These are phyloP conservation scores for Trichechus manatus DNA, from an alignment of 2,113 vertebrate genomes.

Conservation along the genomic window DNA sequence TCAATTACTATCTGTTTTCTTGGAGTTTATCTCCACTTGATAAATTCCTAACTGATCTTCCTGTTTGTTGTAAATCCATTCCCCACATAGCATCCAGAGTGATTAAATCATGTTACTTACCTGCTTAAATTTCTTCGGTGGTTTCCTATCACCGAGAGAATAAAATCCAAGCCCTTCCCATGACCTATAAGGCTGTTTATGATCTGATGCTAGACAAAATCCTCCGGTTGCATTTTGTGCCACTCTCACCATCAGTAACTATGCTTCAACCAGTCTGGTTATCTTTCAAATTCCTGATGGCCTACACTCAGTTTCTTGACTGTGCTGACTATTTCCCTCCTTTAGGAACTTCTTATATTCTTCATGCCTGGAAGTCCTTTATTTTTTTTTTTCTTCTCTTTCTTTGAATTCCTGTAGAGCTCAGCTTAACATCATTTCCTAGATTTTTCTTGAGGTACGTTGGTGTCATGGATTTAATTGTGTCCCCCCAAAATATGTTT, in stretches of 20 bases:
- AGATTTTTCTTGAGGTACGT: neutral
- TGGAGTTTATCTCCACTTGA: conserved; percentile 47
- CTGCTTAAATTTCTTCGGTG: neutral
- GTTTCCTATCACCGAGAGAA: neutral
- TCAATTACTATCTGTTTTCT: neutral
- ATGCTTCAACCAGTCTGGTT: neutral
- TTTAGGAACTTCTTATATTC: neutral
- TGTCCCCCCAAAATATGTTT: too few species aligned
- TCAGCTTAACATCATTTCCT: neutral
- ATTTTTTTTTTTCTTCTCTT: neutral
- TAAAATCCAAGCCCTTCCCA: neutral
- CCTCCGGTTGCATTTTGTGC: neutral
- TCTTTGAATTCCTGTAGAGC: neutral
- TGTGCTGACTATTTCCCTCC: neutral
- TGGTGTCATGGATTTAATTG: too few species aligned
- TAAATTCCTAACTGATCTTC: conserved; percentile 50
- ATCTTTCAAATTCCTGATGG: neutral
- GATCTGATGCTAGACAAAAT: neutral
- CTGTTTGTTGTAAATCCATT: conserved; percentile 53
- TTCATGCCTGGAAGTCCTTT: neutral
- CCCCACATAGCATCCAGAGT: neutral
- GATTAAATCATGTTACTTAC: conserved; percentile 27
- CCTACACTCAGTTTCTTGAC: neutral
- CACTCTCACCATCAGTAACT: neutral
- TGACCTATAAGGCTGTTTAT: neutral